Evolutionary conservation across 2,888 invertebrate species (phyloP), one percentile per base, ranked within the genome.

Genomic region (Drosophila falleni): DNA sequence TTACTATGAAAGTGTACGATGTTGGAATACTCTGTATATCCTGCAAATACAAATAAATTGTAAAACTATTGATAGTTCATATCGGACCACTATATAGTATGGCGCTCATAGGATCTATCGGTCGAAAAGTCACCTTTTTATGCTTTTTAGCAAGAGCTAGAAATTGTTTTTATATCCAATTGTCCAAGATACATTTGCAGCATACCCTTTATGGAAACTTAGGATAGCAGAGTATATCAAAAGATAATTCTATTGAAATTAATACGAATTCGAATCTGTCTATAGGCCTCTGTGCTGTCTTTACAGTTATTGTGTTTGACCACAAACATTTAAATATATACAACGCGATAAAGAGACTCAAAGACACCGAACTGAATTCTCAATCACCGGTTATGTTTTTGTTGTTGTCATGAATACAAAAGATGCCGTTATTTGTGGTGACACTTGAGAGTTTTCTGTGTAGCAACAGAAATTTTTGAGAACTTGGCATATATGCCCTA

Each of bases 291-390:
- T 53, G 37, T 39, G n/a, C 19, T 23, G 49, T 35, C 44, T 74
- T 67, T 69, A 80, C 87, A 71, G 85, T 85, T 80, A 74, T 78
- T 73, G 71, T 78, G 81, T 81, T 84, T 84, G 82, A 75, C 81
- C 80, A 71, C 87, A 87, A 84, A 81, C 80, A 78, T 78, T 78
- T 80, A 63, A 75, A 83, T 69, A 68, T 61, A 35, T 63, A 35
- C 35, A 35, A 11, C 39, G 69, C 29, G 39, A 76, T 54, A 61
- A 68, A 23, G 8, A 35, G 49, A n/a, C 5, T 35, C 29, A 37
- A 46, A 33, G 46, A 39, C 41, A 46, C 37, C 29, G 42, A 71
- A 73, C 50, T 41, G 60, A 37, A 42, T 55, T 55, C 50, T 51
- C 63, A 65, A 47, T 68, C 86, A 75, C 72, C 74, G 78, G 86